phyloP scores from a whole-genome alignment of 2,888 invertebrate species.

The Sarcophaga subvicina region DNA sequence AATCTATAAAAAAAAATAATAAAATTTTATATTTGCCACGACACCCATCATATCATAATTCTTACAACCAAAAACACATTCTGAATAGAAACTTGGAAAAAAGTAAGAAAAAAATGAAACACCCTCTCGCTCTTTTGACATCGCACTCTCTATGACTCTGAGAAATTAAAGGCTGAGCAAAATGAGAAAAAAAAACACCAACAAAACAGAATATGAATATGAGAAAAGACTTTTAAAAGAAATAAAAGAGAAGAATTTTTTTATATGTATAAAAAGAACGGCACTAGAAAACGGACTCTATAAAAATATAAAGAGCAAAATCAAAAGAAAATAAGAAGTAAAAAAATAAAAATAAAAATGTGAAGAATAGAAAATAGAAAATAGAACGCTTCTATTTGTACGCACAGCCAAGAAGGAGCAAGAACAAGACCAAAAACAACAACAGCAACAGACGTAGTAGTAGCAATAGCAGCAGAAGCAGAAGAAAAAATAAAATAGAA shows the following conservation, averaged over 20 bases:
- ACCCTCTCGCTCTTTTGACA: slow-evolving; percentile 25
- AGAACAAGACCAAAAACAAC: not conserved
- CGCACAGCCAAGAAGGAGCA: not conserved
- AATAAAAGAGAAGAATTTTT: not conserved
- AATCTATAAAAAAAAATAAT: not conserved
- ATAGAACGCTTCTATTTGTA: not conserved
- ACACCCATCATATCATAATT: slow-evolving; percentile 10
- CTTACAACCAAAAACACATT: slow-evolving; percentile 46
- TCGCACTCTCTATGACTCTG: no score
- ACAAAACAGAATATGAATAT: slow-evolving; percentile 12
- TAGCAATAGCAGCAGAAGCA: slow-evolving; percentile 11
- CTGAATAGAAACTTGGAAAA: slow-evolving; percentile 1
- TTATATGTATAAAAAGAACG: not conserved
- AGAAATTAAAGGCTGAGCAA: no score
- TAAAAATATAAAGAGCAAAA: slow-evolving; percentile 36
- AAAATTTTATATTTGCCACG: not conserved
- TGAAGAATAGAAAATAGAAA: not conserved
- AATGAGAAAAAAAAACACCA: slow-evolving; percentile 7
- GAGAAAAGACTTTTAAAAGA: not conserved
- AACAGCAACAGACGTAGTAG: not conserved
- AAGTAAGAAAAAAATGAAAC: slow-evolving; percentile 28
- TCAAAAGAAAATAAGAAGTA: slow-evolving; percentile 29
- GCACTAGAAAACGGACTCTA: slow-evolving; percentile 21
- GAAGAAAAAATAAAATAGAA: slow-evolving; percentile 8
- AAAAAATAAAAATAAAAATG: slow-evolving; percentile 20